Percentiles rank a stretch among this genome's conserved stretches.
Conservation (phyloP, 2,113 vertebrate genomes). For the Tupaia chinensis region DNA sequence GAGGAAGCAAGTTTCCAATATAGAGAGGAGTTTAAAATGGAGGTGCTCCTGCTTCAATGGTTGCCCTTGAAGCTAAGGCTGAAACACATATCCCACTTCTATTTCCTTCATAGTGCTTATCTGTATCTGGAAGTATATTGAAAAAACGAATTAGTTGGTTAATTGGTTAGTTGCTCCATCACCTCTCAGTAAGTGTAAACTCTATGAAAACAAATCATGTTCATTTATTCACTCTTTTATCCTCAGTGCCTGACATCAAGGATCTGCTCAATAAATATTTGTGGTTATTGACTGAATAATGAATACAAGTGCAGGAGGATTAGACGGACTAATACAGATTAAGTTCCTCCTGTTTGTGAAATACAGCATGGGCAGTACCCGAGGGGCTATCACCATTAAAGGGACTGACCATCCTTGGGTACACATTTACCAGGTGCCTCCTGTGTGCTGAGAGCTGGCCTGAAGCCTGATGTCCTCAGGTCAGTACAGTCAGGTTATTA, state of each 20-base stretch:
- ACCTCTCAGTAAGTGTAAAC: background rate
- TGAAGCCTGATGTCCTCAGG: background rate
- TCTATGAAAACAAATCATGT: background rate
- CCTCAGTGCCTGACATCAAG: background rate
- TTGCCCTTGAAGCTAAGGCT: background rate
- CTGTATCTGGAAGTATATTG: background rate
- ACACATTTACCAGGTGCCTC: background rate
- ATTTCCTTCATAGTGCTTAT: background rate
- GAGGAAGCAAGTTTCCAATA: too few species aligned
- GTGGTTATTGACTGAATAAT: slow-evolving; percentile 11
- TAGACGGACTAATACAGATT: background rate
- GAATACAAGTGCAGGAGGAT: background rate
- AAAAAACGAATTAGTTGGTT: background rate
- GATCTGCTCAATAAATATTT: background rate
- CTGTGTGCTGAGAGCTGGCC: background rate
- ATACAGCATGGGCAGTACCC: background rate
- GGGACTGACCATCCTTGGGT: background rate
- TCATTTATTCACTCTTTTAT: background rate
- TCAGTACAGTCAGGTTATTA: background rate
- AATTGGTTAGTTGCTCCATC: background rate
- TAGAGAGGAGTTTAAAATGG: too few species aligned
- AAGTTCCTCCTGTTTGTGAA: background rate
- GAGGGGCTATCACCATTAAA: background rate
- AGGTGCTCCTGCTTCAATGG: too few species aligned
- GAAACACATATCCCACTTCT: background rate